Percentiles rank a stretch among this genome's conserved stretches.
phyloP scores from a whole-genome alignment of 2,113 vertebrate species.

The Myanophis thanlyinensis region DNA sequence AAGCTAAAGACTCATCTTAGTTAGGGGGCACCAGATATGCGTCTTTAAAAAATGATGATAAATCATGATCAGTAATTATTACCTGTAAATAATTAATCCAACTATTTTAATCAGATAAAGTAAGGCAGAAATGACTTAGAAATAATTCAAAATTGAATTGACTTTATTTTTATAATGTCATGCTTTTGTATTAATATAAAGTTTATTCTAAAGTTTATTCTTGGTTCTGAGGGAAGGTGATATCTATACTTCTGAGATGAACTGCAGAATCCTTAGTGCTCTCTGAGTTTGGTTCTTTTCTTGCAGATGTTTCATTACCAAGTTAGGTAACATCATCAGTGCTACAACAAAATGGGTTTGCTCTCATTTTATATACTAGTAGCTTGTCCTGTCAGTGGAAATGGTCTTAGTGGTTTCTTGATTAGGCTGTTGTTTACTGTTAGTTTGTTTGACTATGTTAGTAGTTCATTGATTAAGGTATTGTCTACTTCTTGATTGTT shows the following conservation, averaged over 20 bases:
- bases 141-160: slow-evolving; percentile 14
- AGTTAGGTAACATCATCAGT: not conserved
- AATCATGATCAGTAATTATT: not conserved
- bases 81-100: not conserved
- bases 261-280: not conserved
- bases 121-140: not conserved
- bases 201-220: not conserved
- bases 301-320: not conserved
- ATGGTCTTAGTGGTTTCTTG: not conserved
- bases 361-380: not conserved
- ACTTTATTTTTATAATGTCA: slow-evolving; percentile 35
- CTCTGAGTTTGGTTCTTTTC: not conserved
- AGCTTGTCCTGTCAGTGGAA: not conserved
- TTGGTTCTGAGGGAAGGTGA: not conserved
- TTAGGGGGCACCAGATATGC: not conserved
- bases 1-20: not conserved
- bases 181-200: not conserved
- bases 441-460: not conserved
- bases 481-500: not conserved
- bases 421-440: not conserved
- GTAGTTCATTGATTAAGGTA: not conserved
- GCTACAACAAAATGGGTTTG: not conserved
- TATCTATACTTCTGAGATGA: not conserved
- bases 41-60: not conserved
- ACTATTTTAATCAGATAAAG: slow-evolving; percentile 2